Evolutionary conservation across 2,113 vertebrate species (phyloP).

Genomic region (Oncorhynchus kisutch): DNA sequence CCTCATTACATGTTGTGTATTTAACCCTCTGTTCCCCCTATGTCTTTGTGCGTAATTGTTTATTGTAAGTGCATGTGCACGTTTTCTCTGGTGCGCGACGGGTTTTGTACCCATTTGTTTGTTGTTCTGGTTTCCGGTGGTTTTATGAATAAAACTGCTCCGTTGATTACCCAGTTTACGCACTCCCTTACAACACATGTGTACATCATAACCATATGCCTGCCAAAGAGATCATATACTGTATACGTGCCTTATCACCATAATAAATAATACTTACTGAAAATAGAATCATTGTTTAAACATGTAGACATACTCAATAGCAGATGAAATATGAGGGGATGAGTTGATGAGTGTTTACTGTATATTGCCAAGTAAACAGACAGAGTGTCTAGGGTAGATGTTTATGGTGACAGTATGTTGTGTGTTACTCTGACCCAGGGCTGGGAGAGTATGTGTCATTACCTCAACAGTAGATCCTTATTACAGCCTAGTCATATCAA

Average conservation of each 20-base stretch:
- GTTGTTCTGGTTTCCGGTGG: too few species aligned
- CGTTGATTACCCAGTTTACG: too few species aligned
- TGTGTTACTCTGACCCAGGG: background rate
- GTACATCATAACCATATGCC: background rate
- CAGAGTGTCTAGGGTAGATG: background rate
- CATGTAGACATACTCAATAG: background rate
- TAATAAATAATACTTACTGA: background rate
- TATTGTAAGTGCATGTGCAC: too few species aligned
- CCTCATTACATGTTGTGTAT: too few species aligned
- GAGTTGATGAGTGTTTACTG: background rate
- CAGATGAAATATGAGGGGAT: background rate
- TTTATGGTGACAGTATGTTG: background rate
- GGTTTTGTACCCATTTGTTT: too few species aligned
- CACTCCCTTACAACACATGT: background rate
- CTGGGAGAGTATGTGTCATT: slow-evolving; percentile 20
- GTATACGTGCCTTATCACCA: background rate
- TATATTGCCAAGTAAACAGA: background rate
- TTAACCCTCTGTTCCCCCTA: too few species aligned
- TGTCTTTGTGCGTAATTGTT: too few species aligned
- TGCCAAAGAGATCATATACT: background rate
- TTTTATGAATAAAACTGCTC: too few species aligned
- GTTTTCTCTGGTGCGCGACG: too few species aligned
- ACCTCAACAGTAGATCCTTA: slow-evolving; percentile 37
- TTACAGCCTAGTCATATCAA: slow-evolving; percentile 46
- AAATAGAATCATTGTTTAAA: background rate